Evolutionary conservation across 2,797 vertebrate genomes (phyloP).

Genomic region (Limnodromus scolopaceus): DNA sequence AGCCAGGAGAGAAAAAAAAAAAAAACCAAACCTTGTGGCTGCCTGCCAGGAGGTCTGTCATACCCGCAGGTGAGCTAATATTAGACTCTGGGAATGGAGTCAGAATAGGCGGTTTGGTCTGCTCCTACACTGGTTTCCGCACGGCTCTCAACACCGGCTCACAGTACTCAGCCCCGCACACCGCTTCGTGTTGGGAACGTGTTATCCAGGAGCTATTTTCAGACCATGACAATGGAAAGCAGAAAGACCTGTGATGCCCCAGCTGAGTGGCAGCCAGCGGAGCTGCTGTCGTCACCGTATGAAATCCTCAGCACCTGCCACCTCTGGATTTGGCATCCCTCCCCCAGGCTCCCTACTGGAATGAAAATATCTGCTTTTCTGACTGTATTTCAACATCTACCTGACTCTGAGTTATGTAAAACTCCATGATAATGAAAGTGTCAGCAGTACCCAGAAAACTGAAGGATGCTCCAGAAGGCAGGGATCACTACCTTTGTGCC

Average conservation of each 20-base stretch:
- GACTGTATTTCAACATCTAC: neutral
- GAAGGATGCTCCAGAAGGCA: neutral
- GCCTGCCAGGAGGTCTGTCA: neutral
- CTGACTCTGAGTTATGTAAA: neutral
- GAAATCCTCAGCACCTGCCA: conserved; percentile 13
- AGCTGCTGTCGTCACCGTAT: neutral
- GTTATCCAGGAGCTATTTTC: conserved; percentile 21
- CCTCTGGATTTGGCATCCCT: neutral
- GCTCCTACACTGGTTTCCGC: neutral
- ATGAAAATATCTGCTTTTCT: neutral
- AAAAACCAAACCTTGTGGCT: neutral
- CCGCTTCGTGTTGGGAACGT: fast-evolving
- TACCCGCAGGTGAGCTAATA: neutral
- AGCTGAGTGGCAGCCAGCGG: neutral
- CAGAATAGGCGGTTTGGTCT: neutral
- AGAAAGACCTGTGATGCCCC: neutral
- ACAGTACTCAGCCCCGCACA: neutral
- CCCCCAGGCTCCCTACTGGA: neutral
- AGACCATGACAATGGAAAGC: conserved; percentile 22
- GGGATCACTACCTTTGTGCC: neutral
- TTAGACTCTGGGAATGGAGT: neutral
- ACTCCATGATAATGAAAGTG: neutral
- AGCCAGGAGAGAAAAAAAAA: neutral
- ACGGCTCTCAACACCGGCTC: neutral
- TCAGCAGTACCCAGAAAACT: neutral